Percentiles rank a stretch among this genome's conserved stretches.
phyloP scores from a whole-genome alignment of 2,888 invertebrate genomes.

The Diarsia rubi region DNA sequence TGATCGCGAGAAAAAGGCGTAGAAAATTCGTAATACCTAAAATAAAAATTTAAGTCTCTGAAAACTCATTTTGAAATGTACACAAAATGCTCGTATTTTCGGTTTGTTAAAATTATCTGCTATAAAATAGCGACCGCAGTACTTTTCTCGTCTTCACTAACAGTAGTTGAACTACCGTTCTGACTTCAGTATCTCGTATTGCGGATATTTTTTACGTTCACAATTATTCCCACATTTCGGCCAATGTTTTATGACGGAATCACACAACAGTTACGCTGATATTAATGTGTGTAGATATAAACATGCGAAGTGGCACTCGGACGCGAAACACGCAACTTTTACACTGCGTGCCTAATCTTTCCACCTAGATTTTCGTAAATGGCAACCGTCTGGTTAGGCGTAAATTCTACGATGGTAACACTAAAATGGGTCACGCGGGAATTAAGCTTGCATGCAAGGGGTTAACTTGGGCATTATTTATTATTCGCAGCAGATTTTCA shows the following conservation, averaged over 20 bases:
- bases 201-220: constrained; percentile 24
- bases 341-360: constrained; percentile 62
- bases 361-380: constrained; percentile 65
- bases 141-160: constrained; percentile 13
- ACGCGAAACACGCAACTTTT: constrained; percentile 66
- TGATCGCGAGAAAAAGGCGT: not conserved
- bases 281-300: constrained; percentile 70
- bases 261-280: constrained; percentile 71
- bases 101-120: not conserved
- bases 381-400: constrained; percentile 30
- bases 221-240: constrained; percentile 44
- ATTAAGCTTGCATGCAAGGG: constrained; percentile 21
- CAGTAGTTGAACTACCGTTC: constrained; percentile 15
- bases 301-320: constrained; percentile 69
- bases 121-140: not conserved
- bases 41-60: not conserved
- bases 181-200: constrained; percentile 11
- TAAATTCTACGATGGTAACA: constrained; percentile 18
- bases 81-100: not conserved
- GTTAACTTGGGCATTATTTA: not conserved
- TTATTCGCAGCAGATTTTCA: not conserved
- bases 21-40: not conserved
- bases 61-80: not conserved
- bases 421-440: constrained; percentile 32
- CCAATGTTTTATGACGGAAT: constrained; percentile 67